Base-by-base conservation (phyloP, 1,140 invertebrate genomes). In the Drosophila grimshawi region DNA sequence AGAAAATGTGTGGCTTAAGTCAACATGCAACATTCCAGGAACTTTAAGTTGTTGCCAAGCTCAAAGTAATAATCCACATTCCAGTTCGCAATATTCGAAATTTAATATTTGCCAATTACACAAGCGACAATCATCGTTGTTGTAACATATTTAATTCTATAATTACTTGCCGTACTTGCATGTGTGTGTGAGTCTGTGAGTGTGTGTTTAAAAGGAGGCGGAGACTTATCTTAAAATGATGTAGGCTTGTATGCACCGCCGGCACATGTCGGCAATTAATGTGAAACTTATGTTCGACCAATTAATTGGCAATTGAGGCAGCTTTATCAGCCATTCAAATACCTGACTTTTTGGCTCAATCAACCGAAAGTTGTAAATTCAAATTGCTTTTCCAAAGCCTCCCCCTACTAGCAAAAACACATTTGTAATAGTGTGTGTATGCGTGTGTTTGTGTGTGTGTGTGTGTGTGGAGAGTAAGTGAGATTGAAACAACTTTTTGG, bases 331-430 rank as follows among this genome's bases (percentile, higher is more conserved):
- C 19, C 11, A 8, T 10, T 45, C 5, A 37, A 57, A 57, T 59
- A 66, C 37, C 46, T 35, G 27, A 37, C 30, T 65, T 73, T 48
- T 73, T 51, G 51, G 71, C 52, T 74, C 65, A 74, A 74, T 69
- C 71, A 69, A 63, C 57, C 65, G 57, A 74, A 74, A 74, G 71
- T 74, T 74, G 71, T 69, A 74, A 74, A 74, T 69, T 74, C 66
- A 69, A 74, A 74, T 69, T 74, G 67, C 71, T 69, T 69, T 74
- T 56, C 30, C 39, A 55, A 53, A 41, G 5, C 30, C 7, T n/a
- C 3, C 30, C 37, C 37, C 19, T n/a, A 2, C 59, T 19, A 5
- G 11, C 33, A 30, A 19, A n/a, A 19, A 19, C 19, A 19, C 19
- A 19, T 19, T 19, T 19, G 2, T 19, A 19, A 19, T 19, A 19